These are phyloP conservation scores for Telmatochromis sp. DNA, from an alignment of 2,113 vertebrate genomes.

Conservation along the genomic window DNA sequence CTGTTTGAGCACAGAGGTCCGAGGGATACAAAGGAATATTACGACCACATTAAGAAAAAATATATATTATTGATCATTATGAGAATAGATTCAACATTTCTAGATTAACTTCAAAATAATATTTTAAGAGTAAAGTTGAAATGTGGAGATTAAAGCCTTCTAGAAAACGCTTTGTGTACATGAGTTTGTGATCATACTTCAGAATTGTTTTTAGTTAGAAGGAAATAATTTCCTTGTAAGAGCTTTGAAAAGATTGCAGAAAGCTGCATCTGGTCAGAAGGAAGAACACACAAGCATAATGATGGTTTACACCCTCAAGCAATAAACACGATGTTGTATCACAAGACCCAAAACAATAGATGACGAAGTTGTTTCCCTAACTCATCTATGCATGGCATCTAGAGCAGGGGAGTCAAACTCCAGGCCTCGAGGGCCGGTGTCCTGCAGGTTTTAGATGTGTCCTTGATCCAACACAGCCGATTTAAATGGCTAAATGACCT, in stretches of 20 bases:
- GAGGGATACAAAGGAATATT: neutral
- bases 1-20: neutral
- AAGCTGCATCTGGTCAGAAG: neutral
- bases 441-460: neutral
- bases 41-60: neutral
- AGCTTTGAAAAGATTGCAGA: neutral
- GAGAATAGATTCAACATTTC: neutral
- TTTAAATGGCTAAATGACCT: neutral
- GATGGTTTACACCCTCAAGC: neutral
- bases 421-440: neutral
- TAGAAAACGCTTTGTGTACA: neutral
- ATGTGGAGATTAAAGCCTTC: neutral
- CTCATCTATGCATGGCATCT: neutral
- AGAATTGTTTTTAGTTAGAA: neutral
- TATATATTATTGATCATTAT: neutral
- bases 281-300: neutral
- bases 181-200: neutral
- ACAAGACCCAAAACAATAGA: neutral
- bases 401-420: neutral
- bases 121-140: neutral
- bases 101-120: neutral
- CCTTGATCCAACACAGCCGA: neutral
- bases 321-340: neutral
- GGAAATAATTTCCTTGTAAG: neutral
- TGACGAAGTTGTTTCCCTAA: neutral